These are phyloP conservation scores for Meloe dianella DNA, from an alignment of 2,888 invertebrate species.

Conservation along the genomic window DNA sequence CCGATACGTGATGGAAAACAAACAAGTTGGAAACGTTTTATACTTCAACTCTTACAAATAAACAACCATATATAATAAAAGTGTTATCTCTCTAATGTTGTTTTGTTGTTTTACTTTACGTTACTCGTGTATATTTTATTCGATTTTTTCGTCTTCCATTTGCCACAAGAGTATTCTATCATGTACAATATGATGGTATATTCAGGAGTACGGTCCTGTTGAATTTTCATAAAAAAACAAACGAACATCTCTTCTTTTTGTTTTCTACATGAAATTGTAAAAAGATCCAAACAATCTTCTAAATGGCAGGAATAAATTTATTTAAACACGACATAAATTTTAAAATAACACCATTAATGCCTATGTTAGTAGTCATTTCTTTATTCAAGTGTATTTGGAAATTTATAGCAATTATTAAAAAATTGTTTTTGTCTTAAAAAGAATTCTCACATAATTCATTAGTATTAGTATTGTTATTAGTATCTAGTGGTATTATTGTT, in stretches of 20 bases:
- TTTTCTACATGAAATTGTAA: not conserved
- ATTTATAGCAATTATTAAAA: constrained; percentile 1
- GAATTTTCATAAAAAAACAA: not conserved
- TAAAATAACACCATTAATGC: constrained; percentile 2
- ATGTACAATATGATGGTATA: not conserved
- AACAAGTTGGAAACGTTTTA: not conserved
- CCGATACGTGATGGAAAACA: not conserved
- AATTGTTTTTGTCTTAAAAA: not conserved
- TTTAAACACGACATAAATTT: constrained; percentile 6
- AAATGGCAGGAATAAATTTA: constrained; percentile 9
- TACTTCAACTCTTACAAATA: not conserved
- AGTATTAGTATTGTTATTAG: too few species aligned
- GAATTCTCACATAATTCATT: too few species aligned
- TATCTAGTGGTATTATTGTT: too few species aligned
- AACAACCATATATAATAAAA: not conserved
- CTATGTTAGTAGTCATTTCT: not conserved
- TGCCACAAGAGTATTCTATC: not conserved
- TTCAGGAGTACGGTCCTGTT: not conserved
- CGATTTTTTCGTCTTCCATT: not conserved
- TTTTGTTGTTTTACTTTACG: constrained; percentile 1
- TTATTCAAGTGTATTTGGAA: not conserved
- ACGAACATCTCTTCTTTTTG: not conserved
- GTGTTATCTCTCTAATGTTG: not conserved
- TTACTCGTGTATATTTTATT: constrained; percentile 4
- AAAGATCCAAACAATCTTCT: constrained; percentile 4